phyloP scores from a whole-genome alignment of 2,888 invertebrate species.

The Sphaerophoria rueppellii region DNA sequence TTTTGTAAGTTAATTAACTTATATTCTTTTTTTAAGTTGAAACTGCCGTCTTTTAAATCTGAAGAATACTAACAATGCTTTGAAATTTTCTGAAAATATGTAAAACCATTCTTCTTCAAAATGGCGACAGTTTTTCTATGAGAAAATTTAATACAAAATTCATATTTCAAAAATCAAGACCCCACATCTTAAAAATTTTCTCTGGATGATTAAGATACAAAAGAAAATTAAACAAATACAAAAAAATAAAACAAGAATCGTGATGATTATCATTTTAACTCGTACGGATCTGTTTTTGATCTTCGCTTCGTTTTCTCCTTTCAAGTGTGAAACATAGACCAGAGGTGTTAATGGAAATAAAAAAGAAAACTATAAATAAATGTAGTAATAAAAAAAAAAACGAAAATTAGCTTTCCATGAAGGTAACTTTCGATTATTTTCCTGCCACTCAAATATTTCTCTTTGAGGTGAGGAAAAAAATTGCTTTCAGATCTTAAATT shows the following conservation, averaged over 20 bases:
- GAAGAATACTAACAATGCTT: too few species aligned
- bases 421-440: constrained; percentile 70
- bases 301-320: not conserved
- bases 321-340: constrained; percentile 14
- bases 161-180: too few species aligned
- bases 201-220: too few species aligned
- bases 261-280: constrained; percentile 49
- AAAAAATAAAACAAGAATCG: constrained; percentile 52
- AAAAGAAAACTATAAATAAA: constrained; percentile 53
- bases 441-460: constrained; percentile 37
- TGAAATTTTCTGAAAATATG: too few species aligned
- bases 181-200: too few species aligned
- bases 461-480: constrained; percentile 23
- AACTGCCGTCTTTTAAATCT: too few species aligned
- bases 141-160: too few species aligned
- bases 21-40: too few species aligned
- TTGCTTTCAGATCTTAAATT: constrained; percentile 56
- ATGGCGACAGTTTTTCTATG: too few species aligned
- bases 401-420: constrained; percentile 67
- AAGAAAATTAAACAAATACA: constrained; percentile 1
- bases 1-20: too few species aligned
- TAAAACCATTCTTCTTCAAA: too few species aligned
- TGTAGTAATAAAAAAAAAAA: constrained; percentile 12
- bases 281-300: not conserved
- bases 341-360: constrained; percentile 22